Percentiles rank a stretch among this genome's conserved stretches.
Conservation (phyloP, 1,140 invertebrate genomes). For the Galendromus occidentalis region DNA sequence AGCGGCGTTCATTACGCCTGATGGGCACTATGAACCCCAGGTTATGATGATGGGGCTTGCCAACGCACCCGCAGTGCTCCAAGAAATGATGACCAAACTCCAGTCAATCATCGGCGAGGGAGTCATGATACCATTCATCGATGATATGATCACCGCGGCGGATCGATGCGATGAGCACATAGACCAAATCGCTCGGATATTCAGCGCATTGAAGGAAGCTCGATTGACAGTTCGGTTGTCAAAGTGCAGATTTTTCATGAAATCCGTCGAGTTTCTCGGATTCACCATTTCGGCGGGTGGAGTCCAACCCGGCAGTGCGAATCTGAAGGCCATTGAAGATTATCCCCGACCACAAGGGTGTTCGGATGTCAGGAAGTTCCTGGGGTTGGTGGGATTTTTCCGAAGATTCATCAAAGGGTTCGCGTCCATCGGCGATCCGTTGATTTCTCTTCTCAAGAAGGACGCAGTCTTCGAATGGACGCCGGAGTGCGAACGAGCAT, state of each 20-base stretch:
- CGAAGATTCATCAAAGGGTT: slow-evolving; percentile 23
- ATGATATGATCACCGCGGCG: slow-evolving; percentile 12
- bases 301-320: no score
- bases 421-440: slow-evolving; percentile 21
- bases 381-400: no score
- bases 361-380: no score
- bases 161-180: not conserved
- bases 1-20: no score
- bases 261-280: no score
- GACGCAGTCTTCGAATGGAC: slow-evolving; percentile 25
- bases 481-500: slow-evolving; percentile 22
- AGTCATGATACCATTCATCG: slow-evolving; percentile 11
- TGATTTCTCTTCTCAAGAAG: slow-evolving; percentile 28
- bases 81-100: not conserved
- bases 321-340: no score
- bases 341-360: no score
- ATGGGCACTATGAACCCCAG: not conserved
- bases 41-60: not conserved
- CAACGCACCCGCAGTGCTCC: not conserved
- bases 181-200: not conserved
- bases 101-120: no score
- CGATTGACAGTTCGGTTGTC: slow-evolving; percentile 6
- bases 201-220: not conserved
- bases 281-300: no score
- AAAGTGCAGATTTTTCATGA: slow-evolving; percentile 12